Conservation (phyloP, 2,797 vertebrate genomes). For the Manis crassicaudata region DNA sequence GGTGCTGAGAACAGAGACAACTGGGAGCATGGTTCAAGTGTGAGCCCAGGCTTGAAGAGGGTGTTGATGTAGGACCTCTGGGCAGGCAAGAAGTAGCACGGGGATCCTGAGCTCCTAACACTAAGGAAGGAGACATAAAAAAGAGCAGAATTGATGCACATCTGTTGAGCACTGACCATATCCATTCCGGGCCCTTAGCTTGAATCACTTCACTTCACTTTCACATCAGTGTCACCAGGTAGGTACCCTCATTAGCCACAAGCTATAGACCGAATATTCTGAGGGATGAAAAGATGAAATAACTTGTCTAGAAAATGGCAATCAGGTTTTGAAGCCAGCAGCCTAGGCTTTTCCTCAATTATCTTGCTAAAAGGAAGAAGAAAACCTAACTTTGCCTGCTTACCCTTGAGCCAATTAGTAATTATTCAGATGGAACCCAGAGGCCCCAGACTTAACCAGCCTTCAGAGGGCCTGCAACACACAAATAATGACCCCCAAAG, state of each 20-base stretch:
- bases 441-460: neutral
- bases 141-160: neutral
- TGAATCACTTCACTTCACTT: neutral
- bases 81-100: neutral
- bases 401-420: neutral
- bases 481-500: neutral
- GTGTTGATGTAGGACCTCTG: neutral
- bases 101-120: neutral
- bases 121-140: neutral
- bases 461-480: neutral
- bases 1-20: neutral
- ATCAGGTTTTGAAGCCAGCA: slow-evolving; percentile 6
- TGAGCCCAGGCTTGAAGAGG: neutral
- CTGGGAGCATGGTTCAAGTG: neutral
- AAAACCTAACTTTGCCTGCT: neutral
- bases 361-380: slow-evolving; percentile 29
- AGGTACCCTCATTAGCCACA: neutral
- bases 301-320: neutral
- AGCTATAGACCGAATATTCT: neutral
- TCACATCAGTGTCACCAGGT: neutral
- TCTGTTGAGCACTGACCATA: neutral
- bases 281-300: neutral
- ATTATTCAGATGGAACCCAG: neutral
- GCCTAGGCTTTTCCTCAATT: neutral
- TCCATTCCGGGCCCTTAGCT: neutral